Evolutionary conservation across 1,140 invertebrate species (phyloP).

Genomic region (Neodiprion pinetum): DNA sequence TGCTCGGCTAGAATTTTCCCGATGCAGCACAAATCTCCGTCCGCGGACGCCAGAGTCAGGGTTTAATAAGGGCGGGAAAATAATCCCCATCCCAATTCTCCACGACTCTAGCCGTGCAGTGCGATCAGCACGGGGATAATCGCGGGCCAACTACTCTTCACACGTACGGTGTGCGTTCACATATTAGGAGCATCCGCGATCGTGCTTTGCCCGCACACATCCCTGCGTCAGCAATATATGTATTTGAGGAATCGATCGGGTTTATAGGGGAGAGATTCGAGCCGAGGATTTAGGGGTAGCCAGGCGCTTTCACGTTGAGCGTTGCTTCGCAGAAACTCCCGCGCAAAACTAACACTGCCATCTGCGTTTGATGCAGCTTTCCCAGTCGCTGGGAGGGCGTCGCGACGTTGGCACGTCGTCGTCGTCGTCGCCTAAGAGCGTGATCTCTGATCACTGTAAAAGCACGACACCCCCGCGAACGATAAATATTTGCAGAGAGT

Average conservation of each 20-base stretch:
- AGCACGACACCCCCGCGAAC: not conserved
- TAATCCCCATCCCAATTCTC: not conserved
- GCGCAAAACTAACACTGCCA: slow-evolving; percentile 2
- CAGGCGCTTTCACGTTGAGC: not conserved
- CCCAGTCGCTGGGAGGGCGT: not conserved
- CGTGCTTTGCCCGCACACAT: too few species aligned
- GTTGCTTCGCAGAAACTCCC: not conserved
- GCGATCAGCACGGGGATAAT: too few species aligned
- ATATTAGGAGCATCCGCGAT: too few species aligned
- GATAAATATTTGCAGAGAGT: not conserved
- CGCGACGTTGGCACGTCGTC: not conserved
- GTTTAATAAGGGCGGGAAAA: not conserved
- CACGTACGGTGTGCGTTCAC: too few species aligned
- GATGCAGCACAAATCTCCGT: not conserved
- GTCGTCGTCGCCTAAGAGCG: not conserved
- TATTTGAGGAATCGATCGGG: slow-evolving; percentile 2
- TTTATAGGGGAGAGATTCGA: not conserved
- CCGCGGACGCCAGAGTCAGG: not conserved
- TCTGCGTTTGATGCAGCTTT: slow-evolving; percentile 1
- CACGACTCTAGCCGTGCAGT: not conserved
- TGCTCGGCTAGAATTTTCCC: not conserved
- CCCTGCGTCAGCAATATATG: not conserved
- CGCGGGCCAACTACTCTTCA: too few species aligned
- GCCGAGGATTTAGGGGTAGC: not conserved
- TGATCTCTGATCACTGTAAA: slow-evolving; percentile 2